Evolutionary conservation across 2,113 vertebrate genomes (phyloP).

Genomic region (Petroica traversi): DNA sequence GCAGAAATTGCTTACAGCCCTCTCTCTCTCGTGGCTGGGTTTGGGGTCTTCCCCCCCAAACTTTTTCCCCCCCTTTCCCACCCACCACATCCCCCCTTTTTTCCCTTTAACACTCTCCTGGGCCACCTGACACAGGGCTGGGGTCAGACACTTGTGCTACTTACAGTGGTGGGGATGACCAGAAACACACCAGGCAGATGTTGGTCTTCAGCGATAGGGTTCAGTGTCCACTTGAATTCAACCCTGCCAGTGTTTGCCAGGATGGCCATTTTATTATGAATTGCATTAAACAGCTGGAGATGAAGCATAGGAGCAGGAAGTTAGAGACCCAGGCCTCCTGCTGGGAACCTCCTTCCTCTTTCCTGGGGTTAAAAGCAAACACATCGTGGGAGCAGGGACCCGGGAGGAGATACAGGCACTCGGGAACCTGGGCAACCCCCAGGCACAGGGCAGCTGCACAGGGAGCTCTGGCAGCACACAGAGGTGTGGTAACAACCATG

Average conservation of each 20-base stretch:
- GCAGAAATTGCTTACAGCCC: neutral
- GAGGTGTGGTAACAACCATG: neutral
- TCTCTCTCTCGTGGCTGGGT: neutral
- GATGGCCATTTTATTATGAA: constrained; percentile 67
- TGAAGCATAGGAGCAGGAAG: neutral
- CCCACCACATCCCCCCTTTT: accelerated
- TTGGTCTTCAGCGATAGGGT: neutral
- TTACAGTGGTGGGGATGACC: constrained; percentile 77
- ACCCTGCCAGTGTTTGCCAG: constrained; percentile 81
- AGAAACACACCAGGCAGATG: constrained; percentile 70
- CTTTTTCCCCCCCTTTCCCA: accelerated
- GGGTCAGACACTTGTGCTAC: neutral
- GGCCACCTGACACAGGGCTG: neutral
- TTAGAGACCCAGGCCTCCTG: neutral
- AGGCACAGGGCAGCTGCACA: neutral
- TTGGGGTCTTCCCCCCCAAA: accelerated
- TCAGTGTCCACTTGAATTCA: constrained; percentile 75
- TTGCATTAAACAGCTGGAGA: constrained; percentile 75
- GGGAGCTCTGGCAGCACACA: neutral
- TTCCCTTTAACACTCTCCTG: neutral
- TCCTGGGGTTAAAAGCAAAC: neutral
- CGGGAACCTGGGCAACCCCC: neutral
- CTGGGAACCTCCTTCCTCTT: neutral
- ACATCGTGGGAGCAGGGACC: neutral
- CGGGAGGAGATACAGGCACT: accelerated